phyloP scores from a whole-genome alignment of 1,140 invertebrate genomes.

The Drosophila sp. region DNA sequence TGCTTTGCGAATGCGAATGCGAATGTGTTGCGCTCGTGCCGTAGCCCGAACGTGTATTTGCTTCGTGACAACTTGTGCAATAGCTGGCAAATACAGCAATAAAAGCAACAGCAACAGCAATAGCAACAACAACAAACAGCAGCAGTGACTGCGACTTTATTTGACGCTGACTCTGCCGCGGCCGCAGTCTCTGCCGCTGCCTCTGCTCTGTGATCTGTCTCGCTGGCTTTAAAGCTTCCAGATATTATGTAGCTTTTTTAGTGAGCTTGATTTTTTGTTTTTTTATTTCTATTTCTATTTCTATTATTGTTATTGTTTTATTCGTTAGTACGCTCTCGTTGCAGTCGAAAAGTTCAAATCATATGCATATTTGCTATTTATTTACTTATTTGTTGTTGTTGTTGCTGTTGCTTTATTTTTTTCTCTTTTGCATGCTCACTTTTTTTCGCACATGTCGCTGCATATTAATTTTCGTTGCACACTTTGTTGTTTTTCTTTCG shows the following conservation, averaged over 20 bases:
- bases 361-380: constrained; percentile 51
- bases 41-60: constrained; percentile 39
- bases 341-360: constrained; percentile 68
- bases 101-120: constrained; percentile 25
- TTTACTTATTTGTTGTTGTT: constrained; percentile 22
- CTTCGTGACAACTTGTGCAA: constrained; percentile 74
- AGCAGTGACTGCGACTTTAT: constrained; percentile 22
- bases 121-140: constrained; percentile 13
- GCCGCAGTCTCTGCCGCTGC: constrained; percentile 3
- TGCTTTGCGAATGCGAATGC: constrained; percentile 71
- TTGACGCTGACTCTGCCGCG: constrained; percentile 13
- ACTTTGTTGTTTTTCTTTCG: constrained; percentile 43
- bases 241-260: constrained; percentile 38
- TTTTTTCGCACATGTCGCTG: constrained; percentile 75
- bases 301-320: constrained; percentile 61
- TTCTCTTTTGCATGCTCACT: constrained; percentile 25
- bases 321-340: constrained; percentile 55
- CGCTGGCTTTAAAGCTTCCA: constrained; percentile 7
- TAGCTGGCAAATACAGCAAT: constrained; percentile 43
- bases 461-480: constrained; percentile 73
- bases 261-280: constrained; percentile 14
- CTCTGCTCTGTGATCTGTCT: not conserved
- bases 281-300: too few relatives aligned
- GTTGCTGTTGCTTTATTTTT: too few relatives aligned
- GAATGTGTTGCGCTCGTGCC: constrained; percentile 72